Evolutionary conservation across 2,113 vertebrate species (phyloP).

Genomic region (Lamprotornis superbus): DNA sequence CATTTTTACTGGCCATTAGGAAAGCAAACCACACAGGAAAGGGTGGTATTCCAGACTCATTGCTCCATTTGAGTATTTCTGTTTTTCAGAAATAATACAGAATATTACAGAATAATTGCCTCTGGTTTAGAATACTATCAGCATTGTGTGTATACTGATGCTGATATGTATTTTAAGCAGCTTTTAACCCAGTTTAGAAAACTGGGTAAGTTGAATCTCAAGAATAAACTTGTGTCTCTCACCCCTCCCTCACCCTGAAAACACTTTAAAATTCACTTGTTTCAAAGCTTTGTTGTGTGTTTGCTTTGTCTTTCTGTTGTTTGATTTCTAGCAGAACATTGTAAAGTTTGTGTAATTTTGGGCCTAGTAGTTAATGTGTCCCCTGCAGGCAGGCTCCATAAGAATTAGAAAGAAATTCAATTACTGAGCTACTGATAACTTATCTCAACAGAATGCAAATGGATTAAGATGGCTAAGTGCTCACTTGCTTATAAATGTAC

Average conservation of each 20-base stretch:
- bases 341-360: slow-evolving; percentile 64
- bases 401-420: slow-evolving; percentile 76
- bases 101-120: neutral
- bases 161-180: neutral
- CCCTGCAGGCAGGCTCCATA: slow-evolving; percentile 67
- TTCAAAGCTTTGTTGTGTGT: neutral
- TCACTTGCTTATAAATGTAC: slow-evolving; percentile 39
- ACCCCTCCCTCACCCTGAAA: neutral
- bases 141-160: neutral
- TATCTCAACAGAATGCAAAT: slow-evolving; percentile 74
- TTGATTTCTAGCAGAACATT: slow-evolving; percentile 58
- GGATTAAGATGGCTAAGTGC: slow-evolving; percentile 56
- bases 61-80: rapidly evolving
- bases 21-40: neutral
- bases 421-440: slow-evolving; percentile 72
- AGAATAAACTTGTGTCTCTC: neutral
- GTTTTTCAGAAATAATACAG: too few relatives aligned
- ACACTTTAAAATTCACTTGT: neutral
- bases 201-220: neutral
- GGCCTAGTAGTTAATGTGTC: slow-evolving; percentile 68
- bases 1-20: neutral
- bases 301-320: slow-evolving; percentile 56
- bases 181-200: neutral
- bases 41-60: neutral
- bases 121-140: neutral